These are phyloP conservation scores for Laticauda laticaudata DNA, from an alignment of 2,113 vertebrate genomes.

Conservation along the genomic window DNA sequence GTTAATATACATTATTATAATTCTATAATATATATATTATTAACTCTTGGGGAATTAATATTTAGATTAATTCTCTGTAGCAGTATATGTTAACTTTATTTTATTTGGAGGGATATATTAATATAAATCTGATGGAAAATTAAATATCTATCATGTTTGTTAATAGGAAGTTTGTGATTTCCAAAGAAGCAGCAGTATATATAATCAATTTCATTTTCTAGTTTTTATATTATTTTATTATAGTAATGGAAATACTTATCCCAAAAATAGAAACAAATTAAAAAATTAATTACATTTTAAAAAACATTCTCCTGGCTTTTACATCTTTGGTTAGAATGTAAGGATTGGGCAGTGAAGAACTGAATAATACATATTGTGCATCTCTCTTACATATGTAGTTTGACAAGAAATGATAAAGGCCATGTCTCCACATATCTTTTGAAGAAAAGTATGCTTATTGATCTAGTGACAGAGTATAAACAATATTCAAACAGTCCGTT, in stretches of 20 bases:
- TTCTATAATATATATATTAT: neutral
- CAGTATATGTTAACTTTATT: neutral
- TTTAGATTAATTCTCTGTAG: neutral
- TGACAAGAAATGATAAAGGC: neutral
- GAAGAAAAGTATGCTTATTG: neutral
- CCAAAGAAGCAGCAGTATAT: neutral
- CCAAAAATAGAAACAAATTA: neutral
- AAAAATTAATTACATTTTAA: neutral
- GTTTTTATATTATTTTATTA: neutral
- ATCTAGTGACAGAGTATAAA: neutral
- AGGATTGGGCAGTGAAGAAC: too few relatives aligned
- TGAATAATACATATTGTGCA: neutral
- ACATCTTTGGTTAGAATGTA: neutral
- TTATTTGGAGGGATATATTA: neutral
- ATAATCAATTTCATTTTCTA: neutral
- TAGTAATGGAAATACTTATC: neutral
- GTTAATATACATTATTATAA: neutral
- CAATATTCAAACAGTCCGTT: neutral
- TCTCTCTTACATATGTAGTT: neutral
- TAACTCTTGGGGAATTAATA: neutral
- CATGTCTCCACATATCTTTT: neutral
- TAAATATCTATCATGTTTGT: neutral
- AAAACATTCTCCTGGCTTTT: neutral
- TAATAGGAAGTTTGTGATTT: neutral
- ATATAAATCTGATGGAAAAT: neutral